Conservation (phyloP, 2,113 vertebrate genomes). For the Electrona antarctica region DNA sequence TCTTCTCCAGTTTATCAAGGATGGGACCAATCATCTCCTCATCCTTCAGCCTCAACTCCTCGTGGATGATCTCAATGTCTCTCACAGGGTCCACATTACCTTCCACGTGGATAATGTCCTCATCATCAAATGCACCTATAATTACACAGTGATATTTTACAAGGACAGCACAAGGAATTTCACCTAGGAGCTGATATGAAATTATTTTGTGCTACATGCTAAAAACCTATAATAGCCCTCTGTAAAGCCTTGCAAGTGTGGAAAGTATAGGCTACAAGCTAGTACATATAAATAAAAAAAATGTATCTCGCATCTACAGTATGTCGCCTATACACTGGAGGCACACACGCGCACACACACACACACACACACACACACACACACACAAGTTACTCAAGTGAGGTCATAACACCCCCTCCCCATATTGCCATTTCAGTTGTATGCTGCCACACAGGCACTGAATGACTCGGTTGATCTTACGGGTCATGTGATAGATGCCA, state of each 20-base stretch:
- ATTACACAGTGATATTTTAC: not conserved
- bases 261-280: no score
- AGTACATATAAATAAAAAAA: no score
- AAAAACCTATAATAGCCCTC: no score
- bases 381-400: not conserved
- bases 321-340: no score
- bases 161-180: no score
- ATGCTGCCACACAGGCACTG: not conserved
- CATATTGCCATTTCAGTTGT: conserved; percentile 8
- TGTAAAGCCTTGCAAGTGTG: no score
- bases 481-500: conserved; percentile 95
- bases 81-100: conserved; percentile 95
- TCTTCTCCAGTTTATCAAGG: conserved; percentile 95
- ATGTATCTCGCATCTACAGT: no score
- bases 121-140: conserved; percentile 93
- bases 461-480: conserved; percentile 77
- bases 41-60: conserved; percentile 96
- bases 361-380: conserved; percentile 4
- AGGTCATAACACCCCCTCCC: no score
- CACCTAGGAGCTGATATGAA: no score
- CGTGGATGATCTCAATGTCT: conserved; percentile 89
- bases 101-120: conserved; percentile 97
- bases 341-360: not conserved
- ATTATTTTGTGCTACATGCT: no score
- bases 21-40: conserved; percentile 91